Evolutionary conservation across 2,113 vertebrate genomes (phyloP).

Genomic region (Haemorhous mexicanus): DNA sequence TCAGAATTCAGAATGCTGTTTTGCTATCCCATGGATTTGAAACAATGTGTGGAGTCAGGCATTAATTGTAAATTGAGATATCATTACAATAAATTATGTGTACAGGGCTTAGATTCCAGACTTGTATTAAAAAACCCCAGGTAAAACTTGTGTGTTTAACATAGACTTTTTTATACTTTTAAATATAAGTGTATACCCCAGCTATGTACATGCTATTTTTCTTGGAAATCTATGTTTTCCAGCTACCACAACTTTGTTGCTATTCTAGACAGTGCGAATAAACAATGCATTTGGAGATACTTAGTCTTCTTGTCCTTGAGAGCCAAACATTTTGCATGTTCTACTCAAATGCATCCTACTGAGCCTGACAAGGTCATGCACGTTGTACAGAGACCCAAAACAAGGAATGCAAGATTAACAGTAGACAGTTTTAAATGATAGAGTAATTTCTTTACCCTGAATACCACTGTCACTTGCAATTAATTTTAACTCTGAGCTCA

Average conservation of each 20-base stretch:
- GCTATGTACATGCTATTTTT: neutral
- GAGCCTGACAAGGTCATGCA: constrained; percentile 4
- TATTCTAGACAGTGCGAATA: neutral
- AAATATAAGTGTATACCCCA: neutral
- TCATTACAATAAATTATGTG: neutral
- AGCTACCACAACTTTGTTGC: neutral
- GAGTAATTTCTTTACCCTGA: constrained; percentile 26
- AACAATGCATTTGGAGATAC: neutral
- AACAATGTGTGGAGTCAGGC: neutral
- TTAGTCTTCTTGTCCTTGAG: neutral
- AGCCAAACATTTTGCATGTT: neutral
- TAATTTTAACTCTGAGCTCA: constrained; percentile 22
- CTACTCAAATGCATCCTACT: neutral
- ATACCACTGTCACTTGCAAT: constrained; percentile 14
- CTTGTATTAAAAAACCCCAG: neutral
- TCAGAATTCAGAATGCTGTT: neutral
- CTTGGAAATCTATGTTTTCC: neutral
- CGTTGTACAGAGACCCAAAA: neutral
- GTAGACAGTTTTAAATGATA: neutral
- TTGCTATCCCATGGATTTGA: neutral
- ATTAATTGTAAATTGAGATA: neutral
- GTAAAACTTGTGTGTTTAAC: neutral
- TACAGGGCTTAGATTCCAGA: neutral
- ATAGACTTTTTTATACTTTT: neutral
- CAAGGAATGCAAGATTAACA: constrained; percentile 27